These are phyloP conservation scores for Cryptoblepharus egeriae DNA, from an alignment of 2,797 vertebrate species.

Conservation along the genomic window DNA sequence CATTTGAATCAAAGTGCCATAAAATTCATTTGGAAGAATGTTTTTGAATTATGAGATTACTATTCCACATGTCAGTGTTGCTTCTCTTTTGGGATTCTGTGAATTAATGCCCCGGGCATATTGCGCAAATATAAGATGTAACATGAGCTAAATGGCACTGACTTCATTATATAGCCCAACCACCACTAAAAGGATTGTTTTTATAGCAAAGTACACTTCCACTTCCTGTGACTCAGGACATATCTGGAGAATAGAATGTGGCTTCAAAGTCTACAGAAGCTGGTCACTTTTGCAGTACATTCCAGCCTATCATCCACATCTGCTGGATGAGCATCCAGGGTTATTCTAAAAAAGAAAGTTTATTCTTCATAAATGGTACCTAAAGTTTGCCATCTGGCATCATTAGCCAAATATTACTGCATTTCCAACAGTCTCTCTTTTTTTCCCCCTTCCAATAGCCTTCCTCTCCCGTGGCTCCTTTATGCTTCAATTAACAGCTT, in stretches of 20 bases:
- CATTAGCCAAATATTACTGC: not conserved
- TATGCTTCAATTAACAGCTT: constrained; percentile 83
- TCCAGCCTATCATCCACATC: not conserved
- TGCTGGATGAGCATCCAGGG: not conserved
- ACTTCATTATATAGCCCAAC: not conserved
- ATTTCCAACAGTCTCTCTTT: constrained; percentile 3
- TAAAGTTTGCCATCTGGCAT: not conserved
- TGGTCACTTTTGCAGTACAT: not conserved
- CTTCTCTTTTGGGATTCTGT: not conserved
- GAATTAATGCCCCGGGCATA: not conserved
- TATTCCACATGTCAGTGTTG: not conserved
- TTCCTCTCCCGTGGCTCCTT: constrained; percentile 95
- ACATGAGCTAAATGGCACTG: not conserved
- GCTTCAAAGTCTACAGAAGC: not conserved
- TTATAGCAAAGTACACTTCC: not conserved
- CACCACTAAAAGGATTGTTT: not conserved
- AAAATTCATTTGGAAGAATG: not conserved
- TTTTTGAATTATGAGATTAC: not conserved
- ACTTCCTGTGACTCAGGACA: not conserved
- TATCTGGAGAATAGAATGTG: not conserved
- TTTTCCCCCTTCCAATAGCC: constrained; percentile 75
- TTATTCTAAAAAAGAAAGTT: not conserved
- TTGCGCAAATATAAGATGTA: not conserved
- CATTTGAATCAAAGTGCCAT: not conserved
- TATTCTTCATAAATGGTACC: not conserved